Conservation (phyloP, 2,888 invertebrate species). For the Sinohyriopsis cumingii region DNA sequence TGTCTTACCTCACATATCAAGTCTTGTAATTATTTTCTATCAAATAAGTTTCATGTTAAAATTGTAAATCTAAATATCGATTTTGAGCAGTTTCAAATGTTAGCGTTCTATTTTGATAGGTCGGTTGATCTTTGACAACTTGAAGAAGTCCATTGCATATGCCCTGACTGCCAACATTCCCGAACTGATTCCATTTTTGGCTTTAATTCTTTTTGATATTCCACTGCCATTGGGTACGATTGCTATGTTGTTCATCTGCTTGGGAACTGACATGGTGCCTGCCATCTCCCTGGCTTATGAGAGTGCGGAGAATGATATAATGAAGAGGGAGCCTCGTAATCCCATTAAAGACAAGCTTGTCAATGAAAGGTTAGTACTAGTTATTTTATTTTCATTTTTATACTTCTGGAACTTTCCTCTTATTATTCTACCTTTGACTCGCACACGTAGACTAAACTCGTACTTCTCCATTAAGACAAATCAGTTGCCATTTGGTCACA, state of each 20-base stretch:
- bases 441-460: too few relatives aligned
- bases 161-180: constrained; percentile 98
- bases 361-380: constrained; percentile 84
- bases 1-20: too few relatives aligned
- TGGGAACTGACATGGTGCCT: constrained; percentile 98
- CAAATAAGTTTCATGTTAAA: too few relatives aligned
- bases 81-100: background rate
- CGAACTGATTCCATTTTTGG: constrained; percentile 97
- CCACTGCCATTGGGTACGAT: constrained; percentile 97
- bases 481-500: too few relatives aligned
- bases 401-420: too few relatives aligned
- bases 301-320: constrained; percentile 92
- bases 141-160: constrained; percentile 98
- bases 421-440: too few relatives aligned
- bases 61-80: too few relatives aligned
- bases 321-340: constrained; percentile 93
- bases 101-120: constrained; percentile 53
- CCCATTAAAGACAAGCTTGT: constrained; percentile 93
- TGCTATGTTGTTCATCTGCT: constrained; percentile 98
- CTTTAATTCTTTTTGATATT: constrained; percentile 95
- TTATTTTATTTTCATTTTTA: too few relatives aligned
- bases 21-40: too few relatives aligned
- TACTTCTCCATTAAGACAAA: too few relatives aligned
- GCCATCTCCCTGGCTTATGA: constrained; percentile 95
- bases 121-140: constrained; percentile 93